Evolutionary conservation across 2,888 invertebrate species (phyloP), one percentile per base, ranked within the genome.

Genomic region (Nasonovia ribisnigri): DNA sequence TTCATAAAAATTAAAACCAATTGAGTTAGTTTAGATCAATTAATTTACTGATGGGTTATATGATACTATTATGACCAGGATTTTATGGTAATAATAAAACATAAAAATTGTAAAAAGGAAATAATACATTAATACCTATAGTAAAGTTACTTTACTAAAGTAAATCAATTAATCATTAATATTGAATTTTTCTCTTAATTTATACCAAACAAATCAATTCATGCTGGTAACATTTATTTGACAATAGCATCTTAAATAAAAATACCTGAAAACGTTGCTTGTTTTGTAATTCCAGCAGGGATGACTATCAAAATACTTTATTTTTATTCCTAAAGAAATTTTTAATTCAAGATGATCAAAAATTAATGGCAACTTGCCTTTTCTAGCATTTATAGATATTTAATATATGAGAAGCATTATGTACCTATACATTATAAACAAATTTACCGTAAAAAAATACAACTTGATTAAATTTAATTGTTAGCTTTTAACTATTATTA

Each of bases 301-400:
- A 54, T 84, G 92, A 86, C 42, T 88, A 84, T 29, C 51, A 88
- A 88, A 92, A 36, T 67, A 88, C 88, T 88, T 29, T 88, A 88
- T 88, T 92, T 88, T 92, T 77, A 92, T 84, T 13, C 88, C 88
- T 92, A 92, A 43, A 92, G 88, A 92, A 51, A 92, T 92, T 92
- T 77, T 86, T 51, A 93, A 93, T 86, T 90, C n/a, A 24, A 67
- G 84, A 91, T 90, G 60, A 77, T 67, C 42, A 94, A 90, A 46
- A 91, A 57, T 57, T 24, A 6, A 87, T 26, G 16, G 16, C 26
- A 29, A 29, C 8, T 16, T 60, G 24, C 11, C n/a, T 57, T 77
- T 51, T 51, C 10, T 84, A 84, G 48, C n/a, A 67, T 60, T 48
- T 67, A 60, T 67, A 24, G 67, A 43, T n/a, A n/a, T 42, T 88